These are phyloP conservation scores for Telenomus remus DNA, from an alignment of 1,140 invertebrate species.

Conservation along the genomic window DNA sequence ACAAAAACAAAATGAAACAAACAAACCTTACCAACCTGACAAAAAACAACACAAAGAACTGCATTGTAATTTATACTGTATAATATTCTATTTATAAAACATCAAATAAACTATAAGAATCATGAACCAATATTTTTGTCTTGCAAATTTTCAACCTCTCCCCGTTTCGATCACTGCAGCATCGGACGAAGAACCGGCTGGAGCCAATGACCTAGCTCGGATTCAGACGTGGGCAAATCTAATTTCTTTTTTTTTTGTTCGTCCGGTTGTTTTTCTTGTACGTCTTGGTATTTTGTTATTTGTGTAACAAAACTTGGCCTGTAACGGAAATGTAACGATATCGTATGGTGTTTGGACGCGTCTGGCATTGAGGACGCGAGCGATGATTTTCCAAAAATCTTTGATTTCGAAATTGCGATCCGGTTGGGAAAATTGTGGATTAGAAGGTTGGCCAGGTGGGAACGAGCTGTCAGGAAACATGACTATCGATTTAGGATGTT, in stretches of 20 bases:
- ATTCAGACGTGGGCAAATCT: constrained; percentile 20
- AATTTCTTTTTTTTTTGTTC: constrained; percentile 25
- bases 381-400: not conserved
- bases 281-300: constrained; percentile 4
- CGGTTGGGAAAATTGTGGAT: constrained; percentile 10
- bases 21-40: too few species aligned
- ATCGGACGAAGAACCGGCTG: constrained; percentile 52
- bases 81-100: constrained; percentile 65
- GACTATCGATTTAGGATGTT: constrained; percentile 56
- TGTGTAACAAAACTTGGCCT: too few species aligned
- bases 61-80: constrained; percentile 61
- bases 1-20: not conserved
- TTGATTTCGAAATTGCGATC: constrained; percentile 20
- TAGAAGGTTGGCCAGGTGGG: too few species aligned
- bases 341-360: too few species aligned
- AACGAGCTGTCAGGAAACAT: constrained; percentile 23
- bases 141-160: constrained; percentile 44
- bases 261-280: constrained; percentile 28
- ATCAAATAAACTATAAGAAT: constrained; percentile 68
- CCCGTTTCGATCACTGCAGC: constrained; percentile 27
- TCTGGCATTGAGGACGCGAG: too few species aligned
- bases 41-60: constrained; percentile 55
- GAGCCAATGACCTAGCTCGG: constrained; percentile 55
- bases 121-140: constrained; percentile 44
- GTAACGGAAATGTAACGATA: too few species aligned